phyloP scores from a whole-genome alignment of 2,113 vertebrate species.

The Cyprichromis sp. region DNA sequence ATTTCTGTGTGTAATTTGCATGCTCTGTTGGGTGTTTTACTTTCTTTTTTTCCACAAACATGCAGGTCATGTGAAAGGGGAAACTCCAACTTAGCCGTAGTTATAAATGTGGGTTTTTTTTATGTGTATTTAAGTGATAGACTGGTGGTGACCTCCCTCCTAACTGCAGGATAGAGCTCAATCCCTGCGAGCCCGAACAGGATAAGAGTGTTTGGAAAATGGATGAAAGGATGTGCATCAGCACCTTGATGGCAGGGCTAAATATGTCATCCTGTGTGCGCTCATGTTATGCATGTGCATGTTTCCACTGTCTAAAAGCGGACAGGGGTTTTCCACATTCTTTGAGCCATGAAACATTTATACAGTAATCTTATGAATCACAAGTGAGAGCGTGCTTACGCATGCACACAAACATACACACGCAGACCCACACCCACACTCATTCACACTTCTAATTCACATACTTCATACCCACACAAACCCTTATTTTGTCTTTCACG shows the following conservation, averaged over 20 bases:
- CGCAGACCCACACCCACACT: conserved; percentile 21
- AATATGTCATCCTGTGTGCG: neutral
- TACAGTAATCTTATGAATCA: conserved; percentile 64
- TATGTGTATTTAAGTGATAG: neutral
- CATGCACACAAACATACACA: neutral
- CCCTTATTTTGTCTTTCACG: conserved; percentile 14
- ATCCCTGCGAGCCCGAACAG: neutral
- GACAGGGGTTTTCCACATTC: conserved; percentile 63
- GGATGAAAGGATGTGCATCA: neutral
- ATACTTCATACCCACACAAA: conserved; percentile 37
- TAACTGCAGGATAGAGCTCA: neutral
- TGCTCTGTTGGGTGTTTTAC: neutral
- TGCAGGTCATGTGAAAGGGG: neutral
- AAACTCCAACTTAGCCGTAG: neutral
- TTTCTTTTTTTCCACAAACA: neutral
- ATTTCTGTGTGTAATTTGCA: neutral
- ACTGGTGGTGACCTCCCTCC: neutral
- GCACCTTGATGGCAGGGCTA: neutral
- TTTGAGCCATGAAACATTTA: conserved; percentile 43
- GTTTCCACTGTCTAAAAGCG: conserved; percentile 50
- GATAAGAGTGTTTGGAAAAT: neutral
- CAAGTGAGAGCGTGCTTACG: conserved; percentile 32
- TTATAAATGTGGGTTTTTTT: rapidly evolving
- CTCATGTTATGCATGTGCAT: neutral
- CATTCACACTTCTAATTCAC: conserved; percentile 22